phyloP scores from a whole-genome alignment of 2,113 vertebrate species.

The Percopsis transmontana region DNA sequence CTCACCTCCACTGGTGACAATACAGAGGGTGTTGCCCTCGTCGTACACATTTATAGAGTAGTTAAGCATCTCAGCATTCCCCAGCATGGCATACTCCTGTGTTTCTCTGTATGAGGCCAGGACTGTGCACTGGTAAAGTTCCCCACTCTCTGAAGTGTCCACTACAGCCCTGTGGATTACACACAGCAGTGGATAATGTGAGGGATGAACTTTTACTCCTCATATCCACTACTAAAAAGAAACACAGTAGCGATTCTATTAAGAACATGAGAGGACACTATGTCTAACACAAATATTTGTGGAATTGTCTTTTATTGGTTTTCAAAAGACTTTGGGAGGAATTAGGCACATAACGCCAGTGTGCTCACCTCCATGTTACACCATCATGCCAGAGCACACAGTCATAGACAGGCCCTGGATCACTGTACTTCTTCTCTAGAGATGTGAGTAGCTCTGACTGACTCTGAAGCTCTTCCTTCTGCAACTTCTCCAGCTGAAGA shows the following conservation, averaged over 20 bases:
- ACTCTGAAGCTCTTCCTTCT: slow-evolving; percentile 93
- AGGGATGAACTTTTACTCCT: not conserved
- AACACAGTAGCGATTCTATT: not conserved
- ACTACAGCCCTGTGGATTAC: slow-evolving; percentile 85
- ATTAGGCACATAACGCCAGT: not conserved
- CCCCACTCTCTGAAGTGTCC: slow-evolving; percentile 90
- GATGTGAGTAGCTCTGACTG: slow-evolving; percentile 91
- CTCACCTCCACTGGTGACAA: slow-evolving; percentile 97
- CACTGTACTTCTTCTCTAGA: slow-evolving; percentile 96
- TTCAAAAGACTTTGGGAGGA: not conserved
- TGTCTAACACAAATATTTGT: no score
- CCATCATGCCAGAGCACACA: slow-evolving; percentile 96
- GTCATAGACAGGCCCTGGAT: slow-evolving; percentile 97
- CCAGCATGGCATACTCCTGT: slow-evolving; percentile 92
- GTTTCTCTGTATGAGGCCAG: slow-evolving; percentile 89
- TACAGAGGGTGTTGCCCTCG: slow-evolving; percentile 93
- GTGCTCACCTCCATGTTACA: slow-evolving; percentile 86
- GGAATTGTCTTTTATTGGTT: no score
- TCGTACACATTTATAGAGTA: slow-evolving; percentile 97
- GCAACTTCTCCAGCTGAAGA: slow-evolving; percentile 86
- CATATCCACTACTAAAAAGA: not conserved
- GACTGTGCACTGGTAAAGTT: slow-evolving; percentile 84
- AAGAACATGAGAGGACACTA: not conserved
- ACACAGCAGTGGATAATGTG: slow-evolving; percentile 13
- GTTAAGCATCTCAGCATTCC: slow-evolving; percentile 95